Evolutionary conservation across 2,113 vertebrate genomes (phyloP).

Genomic region (Strix uralensis): DNA sequence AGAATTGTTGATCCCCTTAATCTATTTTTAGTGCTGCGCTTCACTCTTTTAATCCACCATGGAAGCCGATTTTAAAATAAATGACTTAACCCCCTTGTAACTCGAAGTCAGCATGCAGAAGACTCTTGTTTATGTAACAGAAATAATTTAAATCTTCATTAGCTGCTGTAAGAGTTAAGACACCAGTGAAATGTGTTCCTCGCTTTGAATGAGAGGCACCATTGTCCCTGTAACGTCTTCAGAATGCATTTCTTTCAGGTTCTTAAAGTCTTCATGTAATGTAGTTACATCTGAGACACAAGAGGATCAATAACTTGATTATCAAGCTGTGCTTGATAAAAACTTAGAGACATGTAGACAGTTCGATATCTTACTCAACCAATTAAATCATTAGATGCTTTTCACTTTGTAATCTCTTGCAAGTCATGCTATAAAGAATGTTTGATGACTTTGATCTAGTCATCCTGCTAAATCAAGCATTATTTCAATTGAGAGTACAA

Average conservation of each 20-base stretch:
- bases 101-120: not conserved
- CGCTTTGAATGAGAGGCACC: rapidly evolving
- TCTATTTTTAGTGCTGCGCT: not conserved
- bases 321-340: not conserved
- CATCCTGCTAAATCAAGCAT: not conserved
- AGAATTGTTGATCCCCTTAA: not conserved
- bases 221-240: not conserved
- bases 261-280: rapidly evolving
- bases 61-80: slow-evolving; percentile 6
- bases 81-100: not conserved
- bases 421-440: not conserved
- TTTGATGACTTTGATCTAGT: not conserved
- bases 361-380: not conserved
- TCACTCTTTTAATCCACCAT: not conserved
- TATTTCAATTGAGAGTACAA: not conserved
- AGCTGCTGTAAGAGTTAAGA: not conserved
- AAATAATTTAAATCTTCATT: not conserved
- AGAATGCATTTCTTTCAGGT: not conserved
- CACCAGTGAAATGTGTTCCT: not conserved
- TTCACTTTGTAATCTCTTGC: not conserved
- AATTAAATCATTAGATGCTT: not conserved
- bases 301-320: not conserved
- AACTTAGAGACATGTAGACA: rapidly evolving
- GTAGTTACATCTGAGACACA: not conserved
- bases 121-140: not conserved